phyloP scores from a whole-genome alignment of 2,797 vertebrate species.

The Catharus ustulatus region DNA sequence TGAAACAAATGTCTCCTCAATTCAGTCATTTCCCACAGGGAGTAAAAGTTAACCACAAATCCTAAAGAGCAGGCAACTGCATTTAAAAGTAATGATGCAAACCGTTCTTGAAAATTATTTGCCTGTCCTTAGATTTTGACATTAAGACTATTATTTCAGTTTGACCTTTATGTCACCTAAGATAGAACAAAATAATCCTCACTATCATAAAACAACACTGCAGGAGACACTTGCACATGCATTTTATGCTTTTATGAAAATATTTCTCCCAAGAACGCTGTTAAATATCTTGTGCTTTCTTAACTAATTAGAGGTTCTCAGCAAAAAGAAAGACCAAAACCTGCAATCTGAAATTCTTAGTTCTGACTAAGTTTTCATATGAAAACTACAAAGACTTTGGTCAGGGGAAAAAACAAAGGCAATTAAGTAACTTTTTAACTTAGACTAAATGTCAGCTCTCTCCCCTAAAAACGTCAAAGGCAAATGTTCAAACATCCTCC shows the following conservation, averaged over 20 bases:
- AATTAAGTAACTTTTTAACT: conserved; percentile 26
- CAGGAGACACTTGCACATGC: neutral
- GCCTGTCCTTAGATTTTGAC: conserved; percentile 20
- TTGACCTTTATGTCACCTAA: conserved; percentile 10
- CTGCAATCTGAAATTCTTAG: neutral
- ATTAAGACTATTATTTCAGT: neutral
- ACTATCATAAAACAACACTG: neutral
- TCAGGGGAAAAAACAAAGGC: neutral
- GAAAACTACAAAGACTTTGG: neutral
- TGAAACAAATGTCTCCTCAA: conserved; percentile 35
- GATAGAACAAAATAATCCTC: neutral
- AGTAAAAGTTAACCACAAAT: conserved; percentile 40
- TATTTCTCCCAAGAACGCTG: neutral
- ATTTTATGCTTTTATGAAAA: neutral
- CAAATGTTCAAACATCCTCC: conserved; percentile 53
- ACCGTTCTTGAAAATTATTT: conserved; percentile 12
- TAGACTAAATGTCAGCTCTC: conserved; percentile 52
- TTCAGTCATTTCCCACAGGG: conserved; percentile 47
- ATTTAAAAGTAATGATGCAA: conserved; percentile 45
- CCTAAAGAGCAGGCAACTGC: conserved; percentile 21
- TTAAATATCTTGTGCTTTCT: neutral
- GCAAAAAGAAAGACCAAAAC: neutral
- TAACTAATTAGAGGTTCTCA: neutral
- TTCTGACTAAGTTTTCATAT: neutral
- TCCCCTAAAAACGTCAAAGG: conserved; percentile 47